phyloP scores from a whole-genome alignment of 2,888 invertebrate species.

The Ophioninae sp. region DNA sequence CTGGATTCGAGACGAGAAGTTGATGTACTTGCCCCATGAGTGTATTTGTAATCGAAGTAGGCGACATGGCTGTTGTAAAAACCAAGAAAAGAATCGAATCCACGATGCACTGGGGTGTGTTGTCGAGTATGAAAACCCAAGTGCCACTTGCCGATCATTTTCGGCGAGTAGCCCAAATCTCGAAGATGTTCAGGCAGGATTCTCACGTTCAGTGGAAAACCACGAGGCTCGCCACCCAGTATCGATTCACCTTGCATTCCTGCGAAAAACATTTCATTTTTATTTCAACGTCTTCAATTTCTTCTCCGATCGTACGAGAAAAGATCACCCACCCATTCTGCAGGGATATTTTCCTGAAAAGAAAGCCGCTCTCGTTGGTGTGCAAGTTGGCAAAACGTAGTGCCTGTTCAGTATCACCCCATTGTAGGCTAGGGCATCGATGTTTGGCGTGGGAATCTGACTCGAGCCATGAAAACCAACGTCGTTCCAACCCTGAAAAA shows the following conservation, averaged over 20 bases:
- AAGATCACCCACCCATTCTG: conserved; percentile 80
- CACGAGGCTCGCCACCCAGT: conserved; percentile 82
- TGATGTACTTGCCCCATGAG: conserved; percentile 78
- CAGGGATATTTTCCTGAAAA: conserved; percentile 94
- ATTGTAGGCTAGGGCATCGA: conserved; percentile 92
- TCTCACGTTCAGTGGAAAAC: conserved; percentile 82
- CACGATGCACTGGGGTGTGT: conserved; percentile 88
- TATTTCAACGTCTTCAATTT: too few relatives aligned
- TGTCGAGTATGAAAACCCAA: conserved; percentile 83
- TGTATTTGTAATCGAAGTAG: conserved; percentile 87
- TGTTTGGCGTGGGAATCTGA: conserved; percentile 94
- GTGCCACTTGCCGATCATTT: conserved; percentile 85
- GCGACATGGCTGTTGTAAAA: conserved; percentile 93
- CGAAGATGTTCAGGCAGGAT: conserved; percentile 83
- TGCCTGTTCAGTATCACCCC: conserved; percentile 93
- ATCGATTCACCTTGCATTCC: conserved; percentile 84
- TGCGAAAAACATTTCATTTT: conserved; percentile 64
- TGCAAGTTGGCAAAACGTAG: conserved; percentile 93
- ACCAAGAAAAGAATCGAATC: conserved; percentile 92
- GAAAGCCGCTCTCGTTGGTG: conserved; percentile 91
- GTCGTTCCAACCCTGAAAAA: conserved; percentile 91
- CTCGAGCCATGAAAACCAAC: conserved; percentile 94
- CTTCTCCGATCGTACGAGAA: background rate
- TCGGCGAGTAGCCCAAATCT: conserved; percentile 82
- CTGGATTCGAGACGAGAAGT: background rate